Conservation (phyloP, 2,888 invertebrate species). For the Heliconius sara region DNA sequence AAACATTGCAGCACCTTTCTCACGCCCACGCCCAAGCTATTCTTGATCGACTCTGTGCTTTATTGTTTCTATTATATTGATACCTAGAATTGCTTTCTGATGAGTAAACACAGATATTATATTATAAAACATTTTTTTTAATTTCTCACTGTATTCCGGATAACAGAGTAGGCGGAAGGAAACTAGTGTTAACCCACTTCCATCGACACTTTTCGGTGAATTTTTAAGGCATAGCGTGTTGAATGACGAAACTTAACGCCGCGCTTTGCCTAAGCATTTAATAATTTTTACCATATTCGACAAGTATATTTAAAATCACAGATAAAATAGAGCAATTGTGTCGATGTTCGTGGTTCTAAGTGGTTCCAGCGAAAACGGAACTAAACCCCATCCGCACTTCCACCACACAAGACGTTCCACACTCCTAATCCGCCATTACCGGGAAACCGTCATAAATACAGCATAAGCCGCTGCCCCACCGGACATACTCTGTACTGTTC, state of each 20-base stretch:
- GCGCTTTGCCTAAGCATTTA: too few species aligned
- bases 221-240: too few species aligned
- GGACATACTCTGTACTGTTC: constrained; percentile 59
- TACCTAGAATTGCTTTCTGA: background rate
- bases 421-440: constrained; percentile 66
- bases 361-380: constrained; percentile 64
- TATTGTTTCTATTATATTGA: constrained; percentile 51
- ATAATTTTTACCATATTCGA: background rate
- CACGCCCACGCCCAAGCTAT: constrained; percentile 71
- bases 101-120: background rate
- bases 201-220: too few species aligned
- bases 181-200: too few species aligned
- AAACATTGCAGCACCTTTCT: constrained; percentile 68
- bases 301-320: background rate
- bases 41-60: constrained; percentile 65
- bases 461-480: constrained; percentile 61
- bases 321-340: constrained; percentile 38
- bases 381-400: constrained; percentile 59
- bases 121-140: background rate
- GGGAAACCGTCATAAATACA: constrained; percentile 72
- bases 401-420: constrained; percentile 74
- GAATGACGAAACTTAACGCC: too few species aligned
- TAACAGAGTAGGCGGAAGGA: too few species aligned
- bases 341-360: constrained; percentile 39
- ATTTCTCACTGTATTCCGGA: too few species aligned